phyloP scores from a whole-genome alignment of 2,888 invertebrate species.

The Fragum fragum region DNA sequence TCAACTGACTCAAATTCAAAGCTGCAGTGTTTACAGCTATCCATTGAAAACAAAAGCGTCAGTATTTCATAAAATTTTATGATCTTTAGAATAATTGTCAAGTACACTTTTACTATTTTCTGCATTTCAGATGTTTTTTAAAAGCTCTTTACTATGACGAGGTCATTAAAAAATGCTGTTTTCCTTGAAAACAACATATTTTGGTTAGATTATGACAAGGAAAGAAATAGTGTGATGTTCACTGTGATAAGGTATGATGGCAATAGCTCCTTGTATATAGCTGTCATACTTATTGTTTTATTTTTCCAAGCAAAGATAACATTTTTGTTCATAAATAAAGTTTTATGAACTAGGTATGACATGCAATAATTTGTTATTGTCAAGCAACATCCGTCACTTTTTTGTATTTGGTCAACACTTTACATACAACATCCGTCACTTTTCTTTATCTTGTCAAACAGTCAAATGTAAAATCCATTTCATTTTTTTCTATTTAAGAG shows the following conservation, averaged over 20 bases:
- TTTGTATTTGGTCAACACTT: too few species aligned
- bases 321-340: constrained; percentile 6
- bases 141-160: background rate
- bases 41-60: background rate
- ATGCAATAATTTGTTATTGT: constrained; percentile 3
- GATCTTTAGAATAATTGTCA: constrained; percentile 2
- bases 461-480: too few species aligned
- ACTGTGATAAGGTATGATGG: constrained; percentile 6
- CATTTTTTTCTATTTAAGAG: too few species aligned
- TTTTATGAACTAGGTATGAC: constrained; percentile 3
- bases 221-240: constrained; percentile 3
- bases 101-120: constrained; percentile 3
- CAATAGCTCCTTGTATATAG: constrained; percentile 3
- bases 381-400: too few species aligned
- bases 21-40: constrained; percentile 6
- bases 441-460: too few species aligned
- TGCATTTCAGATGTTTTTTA: constrained; percentile 5
- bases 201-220: constrained; percentile 6
- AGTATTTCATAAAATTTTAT: constrained; percentile 3
- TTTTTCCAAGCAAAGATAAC: constrained; percentile 6
- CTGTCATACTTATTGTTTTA: constrained; percentile 6
- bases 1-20: background rate
- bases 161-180: background rate
- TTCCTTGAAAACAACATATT: constrained; percentile 3
- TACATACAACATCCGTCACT: too few species aligned